Conservation (phyloP, 2,113 vertebrate species). For the Parotia lawesii region DNA sequence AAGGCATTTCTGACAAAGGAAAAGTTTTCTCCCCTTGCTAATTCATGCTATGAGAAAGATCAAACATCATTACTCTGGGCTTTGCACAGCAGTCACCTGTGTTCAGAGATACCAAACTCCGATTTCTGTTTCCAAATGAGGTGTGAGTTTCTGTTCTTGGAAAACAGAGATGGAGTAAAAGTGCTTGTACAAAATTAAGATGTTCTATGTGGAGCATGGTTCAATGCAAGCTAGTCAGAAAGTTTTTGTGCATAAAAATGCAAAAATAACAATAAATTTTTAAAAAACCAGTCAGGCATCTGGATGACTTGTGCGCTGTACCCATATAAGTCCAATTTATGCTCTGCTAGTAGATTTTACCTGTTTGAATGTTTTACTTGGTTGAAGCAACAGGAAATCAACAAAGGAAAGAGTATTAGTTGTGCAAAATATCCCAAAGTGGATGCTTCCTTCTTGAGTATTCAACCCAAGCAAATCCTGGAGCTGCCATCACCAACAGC, state of each 20-base stretch:
- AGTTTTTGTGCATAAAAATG: neutral
- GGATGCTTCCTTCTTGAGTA: neutral
- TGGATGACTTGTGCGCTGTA: neutral
- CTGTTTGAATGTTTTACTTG: neutral
- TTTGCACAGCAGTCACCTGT: neutral
- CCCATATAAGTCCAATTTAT: neutral
- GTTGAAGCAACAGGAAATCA: neutral
- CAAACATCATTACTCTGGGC: neutral
- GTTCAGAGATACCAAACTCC: neutral
- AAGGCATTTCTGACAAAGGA: neutral
- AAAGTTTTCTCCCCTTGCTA: neutral
- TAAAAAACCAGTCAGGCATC: neutral
- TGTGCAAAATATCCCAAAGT: neutral
- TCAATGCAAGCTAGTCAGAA: neutral
- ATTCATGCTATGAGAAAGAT: neutral
- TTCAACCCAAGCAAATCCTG: neutral
- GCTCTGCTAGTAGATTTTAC: neutral
- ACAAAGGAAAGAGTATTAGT: neutral
- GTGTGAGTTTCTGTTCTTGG: neutral
- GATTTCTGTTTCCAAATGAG: neutral
- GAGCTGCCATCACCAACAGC: neutral
- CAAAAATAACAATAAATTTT: neutral
- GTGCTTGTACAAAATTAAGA: neutral
- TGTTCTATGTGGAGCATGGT: neutral
- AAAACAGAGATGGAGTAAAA: neutral